These are phyloP conservation scores for Mastomys coucha DNA, from an alignment of 2,113 vertebrate genomes.

Conservation along the genomic window DNA sequence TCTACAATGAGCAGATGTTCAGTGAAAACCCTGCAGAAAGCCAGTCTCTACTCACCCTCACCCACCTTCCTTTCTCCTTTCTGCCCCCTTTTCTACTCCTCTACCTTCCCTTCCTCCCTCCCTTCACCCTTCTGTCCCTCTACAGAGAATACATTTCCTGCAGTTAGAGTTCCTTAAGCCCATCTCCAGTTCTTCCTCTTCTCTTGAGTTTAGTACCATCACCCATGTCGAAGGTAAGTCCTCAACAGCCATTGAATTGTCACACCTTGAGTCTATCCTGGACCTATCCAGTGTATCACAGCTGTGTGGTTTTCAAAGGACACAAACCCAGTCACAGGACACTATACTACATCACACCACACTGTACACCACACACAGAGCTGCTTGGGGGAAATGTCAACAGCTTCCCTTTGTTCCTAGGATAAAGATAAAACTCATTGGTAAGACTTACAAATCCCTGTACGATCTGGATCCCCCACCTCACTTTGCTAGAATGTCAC, in stretches of 20 bases:
- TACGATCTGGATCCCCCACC: neutral
- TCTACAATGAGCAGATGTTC: rapidly evolving
- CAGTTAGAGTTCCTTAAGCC: neutral
- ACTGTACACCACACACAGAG: neutral
- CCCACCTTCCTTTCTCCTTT: neutral
- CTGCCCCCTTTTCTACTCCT: neutral
- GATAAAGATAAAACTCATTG: neutral
- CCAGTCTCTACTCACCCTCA: neutral
- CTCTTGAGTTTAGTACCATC: neutral
- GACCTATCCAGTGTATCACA: neutral
- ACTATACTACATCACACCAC: no score
- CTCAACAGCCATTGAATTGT: no score
- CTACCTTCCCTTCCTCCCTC: neutral
- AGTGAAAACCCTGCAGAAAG: neutral
- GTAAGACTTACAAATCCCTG: neutral
- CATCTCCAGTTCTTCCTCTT: neutral
- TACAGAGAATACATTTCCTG: neutral
- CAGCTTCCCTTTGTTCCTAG: neutral
- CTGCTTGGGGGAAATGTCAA: neutral
- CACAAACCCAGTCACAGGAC: neutral
- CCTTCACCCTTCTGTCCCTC: neutral
- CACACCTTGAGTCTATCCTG: neutral
- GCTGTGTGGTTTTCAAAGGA: neutral
- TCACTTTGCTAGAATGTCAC: neutral
- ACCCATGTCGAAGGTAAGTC: no score